Percentiles rank a stretch among this genome's conserved stretches.
Conservation (phyloP, 2,797 vertebrate species). For the Cephalopachus bancanus region DNA sequence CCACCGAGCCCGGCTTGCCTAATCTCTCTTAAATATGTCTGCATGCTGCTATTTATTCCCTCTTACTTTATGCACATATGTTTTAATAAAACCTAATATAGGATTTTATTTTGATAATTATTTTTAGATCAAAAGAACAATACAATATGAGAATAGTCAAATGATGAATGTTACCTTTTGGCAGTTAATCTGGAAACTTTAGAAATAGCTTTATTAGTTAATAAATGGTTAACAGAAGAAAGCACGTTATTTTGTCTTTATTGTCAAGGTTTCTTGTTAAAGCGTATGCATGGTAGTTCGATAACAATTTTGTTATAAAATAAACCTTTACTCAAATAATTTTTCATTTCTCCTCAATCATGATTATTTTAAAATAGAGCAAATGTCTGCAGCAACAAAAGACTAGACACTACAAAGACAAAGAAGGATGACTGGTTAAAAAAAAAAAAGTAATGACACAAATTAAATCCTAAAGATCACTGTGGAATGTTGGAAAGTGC, state of each 20-base stretch:
- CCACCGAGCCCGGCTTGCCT: too few relatives aligned
- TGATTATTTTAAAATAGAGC: not conserved
- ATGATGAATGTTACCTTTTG: not conserved
- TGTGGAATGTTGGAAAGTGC: not conserved
- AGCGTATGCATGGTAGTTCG: not conserved
- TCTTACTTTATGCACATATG: not conserved
- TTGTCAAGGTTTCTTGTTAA: not conserved
- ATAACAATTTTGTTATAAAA: not conserved
- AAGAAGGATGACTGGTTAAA: not conserved
- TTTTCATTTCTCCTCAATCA: not conserved
- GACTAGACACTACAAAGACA: slow-evolving; percentile 18
- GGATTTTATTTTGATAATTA: not conserved
- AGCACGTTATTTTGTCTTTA: not conserved
- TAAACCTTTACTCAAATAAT: not conserved
- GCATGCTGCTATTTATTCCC: not conserved
- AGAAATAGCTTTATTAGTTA: not conserved
- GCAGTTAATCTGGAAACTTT: not conserved
- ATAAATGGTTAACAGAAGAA: slow-evolving; percentile 43
- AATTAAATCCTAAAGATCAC: not conserved
- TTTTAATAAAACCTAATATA: slow-evolving; percentile 7
- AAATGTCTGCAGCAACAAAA: slow-evolving; percentile 42
- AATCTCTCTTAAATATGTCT: not conserved
- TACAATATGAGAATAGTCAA: not conserved
- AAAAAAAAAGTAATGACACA: not conserved
- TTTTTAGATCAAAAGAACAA: slow-evolving; percentile 14